Evolutionary conservation across 2,888 invertebrate species (phyloP).

Genomic region (Eilema depressum): DNA sequence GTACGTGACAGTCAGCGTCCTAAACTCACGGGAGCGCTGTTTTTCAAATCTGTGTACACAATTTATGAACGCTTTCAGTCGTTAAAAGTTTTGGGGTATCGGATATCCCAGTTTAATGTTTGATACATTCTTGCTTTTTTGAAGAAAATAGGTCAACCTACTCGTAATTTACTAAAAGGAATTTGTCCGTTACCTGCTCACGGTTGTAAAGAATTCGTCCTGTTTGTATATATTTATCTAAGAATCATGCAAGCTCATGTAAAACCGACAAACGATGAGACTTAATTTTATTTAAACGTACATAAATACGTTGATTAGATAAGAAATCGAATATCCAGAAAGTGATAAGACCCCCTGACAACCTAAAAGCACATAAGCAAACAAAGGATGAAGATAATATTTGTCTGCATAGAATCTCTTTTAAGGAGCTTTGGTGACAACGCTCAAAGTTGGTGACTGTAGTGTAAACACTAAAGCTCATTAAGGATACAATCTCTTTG

Average conservation of each 20-base stretch:
- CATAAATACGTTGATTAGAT: neutral
- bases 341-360: no score
- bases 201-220: neutral
- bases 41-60: slow-evolving; percentile 17
- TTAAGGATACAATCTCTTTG: no score
- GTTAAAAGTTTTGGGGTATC: slow-evolving; percentile 22
- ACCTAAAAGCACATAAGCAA: no score
- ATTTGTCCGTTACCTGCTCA: neutral
- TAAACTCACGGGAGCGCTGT: slow-evolving; percentile 8
- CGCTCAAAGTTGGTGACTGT: neutral
- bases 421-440: no score
- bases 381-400: no score
- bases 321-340: neutral
- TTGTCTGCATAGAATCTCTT: no score
- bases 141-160: slow-evolving; percentile 14
- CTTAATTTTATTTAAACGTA: neutral
- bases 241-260: neutral
- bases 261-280: neutral
- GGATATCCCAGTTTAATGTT: slow-evolving; percentile 18
- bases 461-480: no score
- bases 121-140: slow-evolving; percentile 10
- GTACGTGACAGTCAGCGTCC: slow-evolving; percentile 2
- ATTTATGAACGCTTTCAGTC: slow-evolving; percentile 17
- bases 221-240: neutral
- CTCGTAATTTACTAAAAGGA: slow-evolving; percentile 2